A percentile compares a stretch with the other conserved stretches of the same genome.
Evolutionary conservation across 2,113 vertebrate genomes (phyloP).

Genomic region (Mesitornis unicolor): DNA sequence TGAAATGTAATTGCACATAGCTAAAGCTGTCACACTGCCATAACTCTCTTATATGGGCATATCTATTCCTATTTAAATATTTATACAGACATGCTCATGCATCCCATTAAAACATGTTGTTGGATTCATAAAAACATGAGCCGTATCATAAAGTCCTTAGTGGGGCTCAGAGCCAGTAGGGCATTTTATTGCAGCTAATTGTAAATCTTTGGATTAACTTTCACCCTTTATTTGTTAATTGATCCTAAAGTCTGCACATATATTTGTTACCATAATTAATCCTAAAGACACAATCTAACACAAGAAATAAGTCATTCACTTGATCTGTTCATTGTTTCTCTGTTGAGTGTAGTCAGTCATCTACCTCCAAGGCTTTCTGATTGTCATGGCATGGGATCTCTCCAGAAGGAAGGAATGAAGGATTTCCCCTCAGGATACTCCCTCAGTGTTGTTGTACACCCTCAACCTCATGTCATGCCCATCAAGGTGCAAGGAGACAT

Average conservation of each 20-base stretch:
- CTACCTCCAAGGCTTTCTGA: not conserved
- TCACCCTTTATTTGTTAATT: not conserved
- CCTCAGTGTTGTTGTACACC: not conserved
- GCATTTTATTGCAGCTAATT: not conserved
- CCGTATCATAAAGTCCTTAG: not conserved
- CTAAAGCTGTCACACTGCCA: not conserved
- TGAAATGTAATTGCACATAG: not conserved
- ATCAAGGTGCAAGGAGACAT: not conserved
- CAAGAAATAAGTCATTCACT: not conserved
- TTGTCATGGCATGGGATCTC: accelerated
- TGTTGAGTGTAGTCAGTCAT: not conserved
- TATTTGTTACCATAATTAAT: not conserved
- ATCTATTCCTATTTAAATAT: not conserved
- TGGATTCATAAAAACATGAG: not conserved
- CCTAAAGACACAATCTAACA: not conserved
- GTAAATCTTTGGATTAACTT: not conserved
- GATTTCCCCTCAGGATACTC: not conserved
- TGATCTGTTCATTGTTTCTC: not conserved
- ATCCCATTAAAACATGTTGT: not conserved
- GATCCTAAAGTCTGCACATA: not conserved
- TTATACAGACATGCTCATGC: not conserved
- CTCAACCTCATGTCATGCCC: accelerated
- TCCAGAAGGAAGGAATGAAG: not conserved
- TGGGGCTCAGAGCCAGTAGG: not conserved
- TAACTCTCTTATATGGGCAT: not conserved